Percentiles rank a stretch among this genome's conserved stretches.
Conservation (phyloP, 2,888 invertebrate species). For the Drosophila neotestacea region DNA sequence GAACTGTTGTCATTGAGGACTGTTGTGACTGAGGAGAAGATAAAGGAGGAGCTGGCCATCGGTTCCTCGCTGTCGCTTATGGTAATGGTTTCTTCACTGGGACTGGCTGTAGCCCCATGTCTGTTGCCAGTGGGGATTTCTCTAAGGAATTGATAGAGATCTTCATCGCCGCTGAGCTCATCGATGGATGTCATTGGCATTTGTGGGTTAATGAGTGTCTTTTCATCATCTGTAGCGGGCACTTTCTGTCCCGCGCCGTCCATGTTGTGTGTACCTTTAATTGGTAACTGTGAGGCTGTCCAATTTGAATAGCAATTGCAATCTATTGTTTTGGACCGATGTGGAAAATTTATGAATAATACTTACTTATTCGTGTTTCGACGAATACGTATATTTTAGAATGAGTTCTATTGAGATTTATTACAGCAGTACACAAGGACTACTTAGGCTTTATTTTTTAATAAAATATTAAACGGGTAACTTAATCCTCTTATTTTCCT, state of each 20-base stretch:
- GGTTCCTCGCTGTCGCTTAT: constrained; percentile 32
- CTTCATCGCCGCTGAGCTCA: constrained; percentile 28
- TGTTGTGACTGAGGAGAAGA: background rate
- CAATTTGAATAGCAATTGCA: constrained; percentile 24
- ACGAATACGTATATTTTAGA: constrained; percentile 26
- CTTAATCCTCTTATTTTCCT: background rate
- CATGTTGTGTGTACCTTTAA: constrained; percentile 24
- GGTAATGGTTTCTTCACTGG: constrained; percentile 19
- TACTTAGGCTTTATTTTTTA: constrained; percentile 26
- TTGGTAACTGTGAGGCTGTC: constrained; percentile 10
- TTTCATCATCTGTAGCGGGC: constrained; percentile 32
- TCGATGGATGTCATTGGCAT: constrained; percentile 9
- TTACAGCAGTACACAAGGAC: constrained; percentile 13
- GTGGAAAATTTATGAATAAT: constrained; percentile 14
- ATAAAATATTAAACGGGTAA: constrained; percentile 5
- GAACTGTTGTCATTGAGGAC: background rate
- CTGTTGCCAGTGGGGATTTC: constrained; percentile 21
- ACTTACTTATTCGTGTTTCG: constrained; percentile 27
- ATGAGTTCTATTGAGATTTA: constrained; percentile 16
- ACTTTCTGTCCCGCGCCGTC: constrained; percentile 23
- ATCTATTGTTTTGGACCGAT: constrained; percentile 16
- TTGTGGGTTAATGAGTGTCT: constrained; percentile 14
- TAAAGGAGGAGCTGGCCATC: constrained; percentile 29
- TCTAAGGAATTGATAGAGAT: constrained; percentile 16
- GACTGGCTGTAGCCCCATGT: background rate